Percentiles rank a stretch among this genome's conserved stretches.
Evolutionary conservation across 2,888 invertebrate genomes (phyloP).

Genomic region (Sthenelais limicola): DNA sequence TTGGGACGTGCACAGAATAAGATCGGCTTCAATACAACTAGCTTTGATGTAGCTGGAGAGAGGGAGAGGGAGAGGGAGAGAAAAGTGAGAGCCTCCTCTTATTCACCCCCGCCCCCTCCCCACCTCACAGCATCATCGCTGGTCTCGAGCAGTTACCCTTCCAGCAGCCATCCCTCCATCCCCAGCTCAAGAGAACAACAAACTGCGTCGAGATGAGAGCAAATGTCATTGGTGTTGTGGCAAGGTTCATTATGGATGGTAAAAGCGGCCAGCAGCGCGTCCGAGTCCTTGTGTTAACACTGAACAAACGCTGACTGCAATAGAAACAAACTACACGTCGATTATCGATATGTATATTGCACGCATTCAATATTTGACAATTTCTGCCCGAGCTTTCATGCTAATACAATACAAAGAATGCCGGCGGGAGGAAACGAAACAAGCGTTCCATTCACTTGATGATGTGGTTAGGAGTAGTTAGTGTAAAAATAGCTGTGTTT

Average conservation of each 20-base stretch:
- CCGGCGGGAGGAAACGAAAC: slow-evolving; percentile 20
- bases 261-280: slow-evolving; percentile 10
- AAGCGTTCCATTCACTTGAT: slow-evolving; percentile 8
- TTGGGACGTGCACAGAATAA: slow-evolving; percentile 21
- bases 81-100: neutral
- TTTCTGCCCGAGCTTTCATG: slow-evolving; percentile 28
- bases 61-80: too few species aligned
- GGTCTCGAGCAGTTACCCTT: too few species aligned
- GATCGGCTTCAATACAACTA: neutral
- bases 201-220: slow-evolving; percentile 37
- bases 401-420: slow-evolving; percentile 34
- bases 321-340: slow-evolving; percentile 34
- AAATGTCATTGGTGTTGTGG: slow-evolving; percentile 35
- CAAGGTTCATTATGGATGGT: slow-evolving; percentile 35
- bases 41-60: too few species aligned
- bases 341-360: slow-evolving; percentile 37
- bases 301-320: slow-evolving; percentile 31
- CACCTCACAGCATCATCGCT: neutral
- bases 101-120: neutral
- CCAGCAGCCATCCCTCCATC: neutral
- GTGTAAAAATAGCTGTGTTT: slow-evolving; percentile 27
- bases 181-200: slow-evolving; percentile 35
- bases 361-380: slow-evolving; percentile 32
- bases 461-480: slow-evolving; percentile 26
- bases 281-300: slow-evolving; percentile 22